Evolutionary conservation across 1,140 invertebrate species (phyloP), one percentile per base, ranked within the genome.

Genomic region (Zelostemma sp.): DNA sequence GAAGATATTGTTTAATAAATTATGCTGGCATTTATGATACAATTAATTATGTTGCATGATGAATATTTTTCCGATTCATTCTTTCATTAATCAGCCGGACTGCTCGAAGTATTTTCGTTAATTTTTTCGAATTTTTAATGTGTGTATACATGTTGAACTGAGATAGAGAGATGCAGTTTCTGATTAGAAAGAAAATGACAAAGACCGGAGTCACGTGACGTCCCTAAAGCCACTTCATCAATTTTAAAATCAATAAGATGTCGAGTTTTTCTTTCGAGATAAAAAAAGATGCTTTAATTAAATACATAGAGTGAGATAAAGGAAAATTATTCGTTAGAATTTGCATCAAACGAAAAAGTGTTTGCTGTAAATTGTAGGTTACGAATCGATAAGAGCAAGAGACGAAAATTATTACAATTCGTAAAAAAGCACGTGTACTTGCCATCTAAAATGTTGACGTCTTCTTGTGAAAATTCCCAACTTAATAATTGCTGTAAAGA

Each of bases 381-480:
- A 18, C 16, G 31, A 53, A 4, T 48, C 60, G 60, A 60, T 61
- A 69, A 64, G 64, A 0, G 17, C 35, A 48, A 19, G 1, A 33
- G 43, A 55, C 25, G 6, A 18, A 14, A 45, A 15, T 15, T 6
- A 16, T 25, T 12, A 17, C 9, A 15, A 15, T 15, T 6, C 18
- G 6, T 9, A 31, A 31, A n/a, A 31, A 6, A 1, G 28, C 14
- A 6, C 16, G 4, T 19, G 12, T 6, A 54, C 61, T 63, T 43
- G 63, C 66, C 61, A 57, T 56, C 64, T 18, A 70, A 58, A 19
- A 57, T 65, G 38, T 35, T 70, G 17, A 70, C 61, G 31, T 64
- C 68, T 11, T 70, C 68, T 14, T 70, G 61, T 0, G 57, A 57
- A 65, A 70, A 70, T 17, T 60, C 68, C 61, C 60, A 70, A 33